Evolutionary conservation across 2,888 invertebrate genomes (phyloP), one percentile per base, ranked within the genome.

Genomic region (Kuschelorhynchus macadamiae): DNA sequence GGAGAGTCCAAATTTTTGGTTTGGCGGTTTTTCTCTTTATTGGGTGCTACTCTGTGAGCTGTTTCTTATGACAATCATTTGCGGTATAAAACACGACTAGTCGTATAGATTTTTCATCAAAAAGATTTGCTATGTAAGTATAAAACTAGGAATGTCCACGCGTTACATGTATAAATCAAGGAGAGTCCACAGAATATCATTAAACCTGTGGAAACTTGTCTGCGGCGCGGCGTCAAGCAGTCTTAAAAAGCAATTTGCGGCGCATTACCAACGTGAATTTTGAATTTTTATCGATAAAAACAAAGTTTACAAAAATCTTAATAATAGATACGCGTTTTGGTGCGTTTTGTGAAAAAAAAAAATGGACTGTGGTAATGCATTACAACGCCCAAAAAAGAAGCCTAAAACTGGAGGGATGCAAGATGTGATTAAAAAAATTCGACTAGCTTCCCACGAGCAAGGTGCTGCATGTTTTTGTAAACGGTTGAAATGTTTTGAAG

Each of bases 381-480:
- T 9, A 16, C 14, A 9, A 12, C 32, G 30, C 33, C 4, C 36
- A 33, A 36, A 52, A 14, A 52, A 33, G 16, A 52, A 5, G 30
- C 52, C 52, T 4, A 52, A 17, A 36, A 52, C 52, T 11, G 52
- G 36, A 16, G 12, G 52, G 12, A 52, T 52, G 1, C 52, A 52
- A 36, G 57, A 57, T 41, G 57, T 46, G 7, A 32, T 46, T 11
- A 57, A 57, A 12, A 57, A 21, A 17, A 44, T 57, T 21, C 11
- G 46, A 32, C 5, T 57, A 25, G 30, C 57, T 41, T 14, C 30
- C 20, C 46, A 57, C 17, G 46, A 32, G 44, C 30, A 17, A 46
- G 57, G 46, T 12, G 25, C 44, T 20, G 17, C 14, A 21, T 57
- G 57, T 30, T n/a, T 14, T 11, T 46, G 32, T 46, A 57, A 57